Evolutionary conservation across 23 tunicate species (phyloP).

Genomic region (Halocynthia aurantium): DNA sequence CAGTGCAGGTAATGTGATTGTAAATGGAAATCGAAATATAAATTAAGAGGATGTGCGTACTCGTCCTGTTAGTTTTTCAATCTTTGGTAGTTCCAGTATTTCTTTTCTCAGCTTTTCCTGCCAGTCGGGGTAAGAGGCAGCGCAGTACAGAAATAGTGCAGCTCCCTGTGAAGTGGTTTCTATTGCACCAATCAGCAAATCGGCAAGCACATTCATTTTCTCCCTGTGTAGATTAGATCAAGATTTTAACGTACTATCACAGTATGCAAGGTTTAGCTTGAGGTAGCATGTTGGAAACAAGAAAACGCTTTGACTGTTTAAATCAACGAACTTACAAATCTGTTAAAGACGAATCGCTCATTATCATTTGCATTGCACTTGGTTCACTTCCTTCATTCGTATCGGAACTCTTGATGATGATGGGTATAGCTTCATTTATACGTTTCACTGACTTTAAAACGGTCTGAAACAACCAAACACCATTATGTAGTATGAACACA

Average conservation of each 20-base stretch:
- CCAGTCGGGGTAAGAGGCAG: background rate
- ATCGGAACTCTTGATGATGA: too few relatives aligned
- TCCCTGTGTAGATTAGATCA: conserved; percentile 1
- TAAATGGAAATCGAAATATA: too few relatives aligned
- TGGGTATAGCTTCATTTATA: too few relatives aligned
- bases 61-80: conserved; percentile 1
- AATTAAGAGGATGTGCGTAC: background rate
- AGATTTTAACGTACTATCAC: too few relatives aligned
- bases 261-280: too few relatives aligned
- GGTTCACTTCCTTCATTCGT: too few relatives aligned
- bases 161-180: conserved; percentile 20
- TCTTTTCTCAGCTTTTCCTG: conserved; percentile 19
- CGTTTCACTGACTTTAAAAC: too few relatives aligned
- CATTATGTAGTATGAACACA: too few relatives aligned
- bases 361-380: background rate
- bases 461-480: too few relatives aligned
- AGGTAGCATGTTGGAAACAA: too few relatives aligned
- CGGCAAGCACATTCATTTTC: background rate
- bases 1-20: too few relatives aligned
- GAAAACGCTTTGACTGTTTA: too few relatives aligned
- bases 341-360: background rate
- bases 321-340: background rate
- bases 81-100: background rate
- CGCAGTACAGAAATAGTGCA: conserved; percentile 13
- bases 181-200: conserved; percentile 7